These are phyloP conservation scores for Allolobophora icterica DNA, from an alignment of 2,888 invertebrate species.

Conservation along the genomic window DNA sequence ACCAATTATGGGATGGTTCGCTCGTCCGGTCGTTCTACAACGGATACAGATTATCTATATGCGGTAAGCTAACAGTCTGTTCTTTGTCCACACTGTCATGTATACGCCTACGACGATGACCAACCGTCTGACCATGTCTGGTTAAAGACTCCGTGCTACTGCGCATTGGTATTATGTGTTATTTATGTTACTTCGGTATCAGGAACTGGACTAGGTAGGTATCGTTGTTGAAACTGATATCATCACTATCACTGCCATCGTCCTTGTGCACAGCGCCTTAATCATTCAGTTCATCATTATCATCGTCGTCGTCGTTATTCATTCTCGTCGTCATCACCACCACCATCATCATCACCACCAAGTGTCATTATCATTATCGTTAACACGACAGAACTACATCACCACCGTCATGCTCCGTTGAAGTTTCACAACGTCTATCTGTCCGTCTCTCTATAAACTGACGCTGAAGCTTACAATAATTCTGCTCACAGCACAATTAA, in stretches of 20 bases:
- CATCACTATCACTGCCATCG: not conserved
- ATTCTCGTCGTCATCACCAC: not conserved
- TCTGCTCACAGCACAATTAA: not conserved
- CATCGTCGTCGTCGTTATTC: not conserved
- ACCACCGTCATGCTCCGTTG: not conserved
- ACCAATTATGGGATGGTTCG: not conserved
- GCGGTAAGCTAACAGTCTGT: not conserved
- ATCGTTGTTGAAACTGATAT: not conserved
- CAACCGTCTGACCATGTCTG: not conserved
- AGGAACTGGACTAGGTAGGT: not conserved
- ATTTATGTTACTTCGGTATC: not conserved
- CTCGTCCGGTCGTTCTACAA: not conserved
- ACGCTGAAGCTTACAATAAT: not conserved
- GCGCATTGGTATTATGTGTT: not conserved
- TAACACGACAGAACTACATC: not conserved
- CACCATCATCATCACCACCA: not conserved
- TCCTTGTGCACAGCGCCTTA: not conserved
- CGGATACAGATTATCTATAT: not conserved
- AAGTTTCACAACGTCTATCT: not conserved
- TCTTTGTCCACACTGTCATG: not conserved
- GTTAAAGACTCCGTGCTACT: not conserved
- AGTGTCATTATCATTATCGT: not conserved
- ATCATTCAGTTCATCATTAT: not conserved
- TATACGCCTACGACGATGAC: not conserved
- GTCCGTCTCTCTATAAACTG: not conserved